A percentile compares a stretch with the other conserved stretches of the same genome.
Conservation (phyloP, 2,797 vertebrate species). For the Poeciliopsis turneri region DNA sequence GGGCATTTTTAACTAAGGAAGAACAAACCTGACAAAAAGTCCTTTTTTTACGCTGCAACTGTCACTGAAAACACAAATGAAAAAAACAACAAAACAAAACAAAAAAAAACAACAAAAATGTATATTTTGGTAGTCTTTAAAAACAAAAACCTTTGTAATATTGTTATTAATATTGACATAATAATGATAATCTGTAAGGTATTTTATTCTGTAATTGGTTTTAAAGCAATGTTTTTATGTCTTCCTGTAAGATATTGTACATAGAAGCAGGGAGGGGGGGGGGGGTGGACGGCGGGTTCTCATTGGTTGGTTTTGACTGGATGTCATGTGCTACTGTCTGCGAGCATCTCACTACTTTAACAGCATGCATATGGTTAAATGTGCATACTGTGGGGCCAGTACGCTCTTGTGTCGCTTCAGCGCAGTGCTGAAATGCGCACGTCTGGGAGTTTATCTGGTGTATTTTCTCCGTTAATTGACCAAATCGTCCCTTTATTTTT, state of each 20-base stretch:
- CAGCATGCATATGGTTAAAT: constrained; percentile 45
- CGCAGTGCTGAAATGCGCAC: constrained; percentile 21
- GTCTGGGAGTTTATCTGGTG: constrained; percentile 40
- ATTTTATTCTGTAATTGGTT: constrained; percentile 87
- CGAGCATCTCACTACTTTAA: constrained; percentile 68
- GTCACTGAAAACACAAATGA: constrained; percentile 65
- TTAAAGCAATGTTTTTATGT: constrained; percentile 88
- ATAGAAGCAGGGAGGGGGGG: constrained; percentile 77
- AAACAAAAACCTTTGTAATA: constrained; percentile 83
- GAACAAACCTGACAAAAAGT: constrained; percentile 80
- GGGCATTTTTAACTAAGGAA: constrained; percentile 70
- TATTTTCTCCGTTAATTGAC: constrained; percentile 10
- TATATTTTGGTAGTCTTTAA: constrained; percentile 96
- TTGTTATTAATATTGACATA: constrained; percentile 82
- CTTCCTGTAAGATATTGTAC: constrained; percentile 97
- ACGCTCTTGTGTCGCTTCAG: constrained; percentile 5
- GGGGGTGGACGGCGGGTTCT: constrained; percentile 38
- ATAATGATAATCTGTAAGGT: constrained; percentile 85
- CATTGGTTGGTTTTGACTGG: constrained; percentile 73
- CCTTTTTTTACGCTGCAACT: constrained; percentile 69
- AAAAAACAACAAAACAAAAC: constrained; percentile 42
- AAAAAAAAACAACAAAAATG: constrained; percentile 77
- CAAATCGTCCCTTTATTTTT: constrained; percentile 19
- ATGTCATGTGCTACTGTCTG: constrained; percentile 62
- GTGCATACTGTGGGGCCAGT: constrained; percentile 55